Evolutionary conservation across 2,797 vertebrate species (phyloP), one percentile per base, ranked within the genome.

Genomic region (Gymnopithys bicolor): DNA sequence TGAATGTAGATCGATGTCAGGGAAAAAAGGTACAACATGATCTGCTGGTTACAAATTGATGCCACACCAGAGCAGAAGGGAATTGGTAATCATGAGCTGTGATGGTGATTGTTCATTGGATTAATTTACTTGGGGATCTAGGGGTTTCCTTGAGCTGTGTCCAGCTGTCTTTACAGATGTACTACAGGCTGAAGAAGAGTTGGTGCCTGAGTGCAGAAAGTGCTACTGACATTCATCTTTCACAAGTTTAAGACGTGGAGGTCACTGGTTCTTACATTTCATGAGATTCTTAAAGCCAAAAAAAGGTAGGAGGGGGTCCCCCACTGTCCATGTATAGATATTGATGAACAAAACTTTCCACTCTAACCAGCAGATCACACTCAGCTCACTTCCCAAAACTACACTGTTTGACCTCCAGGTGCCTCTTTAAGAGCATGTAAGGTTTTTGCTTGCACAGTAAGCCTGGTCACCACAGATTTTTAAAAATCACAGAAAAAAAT

Each of bases 311-410:
- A 73, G 15, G 11, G 17, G 5, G 6, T 48, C 37, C 60, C 37
- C 13, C 0, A 0, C 25, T 64, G 12, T 49, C 43, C 28, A 1
- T 17, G 3, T 27, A 8, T 14, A 63, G 22, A 58, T 12, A 22
- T 0, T 53, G 52, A 43, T 2, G 8, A 67, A 70, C 19, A 46
- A 82, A 86, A 35, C 25, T 48, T 63, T 24, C 19, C 37, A 56
- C 33, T 55, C 45, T 63, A 68, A 84, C 22, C 32, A 71, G 32
- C 25, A 79, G 25, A 10, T 55, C 37, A 78, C 25, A 19, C 8
- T 37, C 30, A 28, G 22, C 24, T 27, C 70, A 12, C 12, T 49
- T 86, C 33, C 25, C 24, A 76, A 62, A 90, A 25, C 25, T 76
- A 25, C 18, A 11, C 1, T 39, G 19, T 74, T 58, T 74, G 48